Percentiles rank a stretch among this genome's conserved stretches.
Evolutionary conservation across 2,888 invertebrate genomes (phyloP).

Genomic region (Acanthoscelides obtectus): DNA sequence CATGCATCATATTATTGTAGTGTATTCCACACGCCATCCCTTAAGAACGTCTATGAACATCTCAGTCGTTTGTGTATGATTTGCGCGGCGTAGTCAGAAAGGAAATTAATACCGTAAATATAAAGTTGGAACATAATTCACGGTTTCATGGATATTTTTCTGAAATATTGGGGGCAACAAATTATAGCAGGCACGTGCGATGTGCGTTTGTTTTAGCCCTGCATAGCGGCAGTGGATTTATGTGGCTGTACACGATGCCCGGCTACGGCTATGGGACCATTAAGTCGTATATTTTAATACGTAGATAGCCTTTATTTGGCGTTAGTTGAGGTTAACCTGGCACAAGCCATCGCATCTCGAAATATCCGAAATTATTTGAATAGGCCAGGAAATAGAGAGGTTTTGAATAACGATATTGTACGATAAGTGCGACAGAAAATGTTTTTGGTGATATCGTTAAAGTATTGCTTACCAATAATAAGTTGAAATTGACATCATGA

Average conservation of each 20-base stretch:
- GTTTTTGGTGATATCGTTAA: too few relatives aligned
- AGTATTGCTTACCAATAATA: too few relatives aligned
- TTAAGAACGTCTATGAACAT: neutral
- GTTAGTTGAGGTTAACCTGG: too few relatives aligned
- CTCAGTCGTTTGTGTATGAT: neutral
- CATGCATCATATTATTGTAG: too few relatives aligned
- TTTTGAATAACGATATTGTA: too few relatives aligned
- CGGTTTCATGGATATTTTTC: constrained; percentile 42
- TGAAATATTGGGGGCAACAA: constrained; percentile 47
- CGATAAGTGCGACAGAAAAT: too few relatives aligned
- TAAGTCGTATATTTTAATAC: neutral
- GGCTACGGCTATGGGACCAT: neutral
- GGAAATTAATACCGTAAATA: constrained; percentile 49
- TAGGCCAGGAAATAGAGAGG: too few relatives aligned
- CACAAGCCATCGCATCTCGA: too few relatives aligned
- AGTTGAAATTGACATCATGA: too few relatives aligned
- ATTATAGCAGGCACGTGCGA: constrained; percentile 46
- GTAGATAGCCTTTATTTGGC: neutral
- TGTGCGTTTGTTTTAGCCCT: constrained; percentile 42
- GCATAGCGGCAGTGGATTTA: neutral
- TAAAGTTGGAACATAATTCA: constrained; percentile 48
- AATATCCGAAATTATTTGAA: too few relatives aligned
- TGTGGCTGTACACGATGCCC: neutral
- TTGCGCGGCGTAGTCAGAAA: constrained; percentile 35
- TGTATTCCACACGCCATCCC: neutral